Base-by-base conservation (phyloP, 2,888 invertebrate species). In the Sarcophaga variegata region DNA sequence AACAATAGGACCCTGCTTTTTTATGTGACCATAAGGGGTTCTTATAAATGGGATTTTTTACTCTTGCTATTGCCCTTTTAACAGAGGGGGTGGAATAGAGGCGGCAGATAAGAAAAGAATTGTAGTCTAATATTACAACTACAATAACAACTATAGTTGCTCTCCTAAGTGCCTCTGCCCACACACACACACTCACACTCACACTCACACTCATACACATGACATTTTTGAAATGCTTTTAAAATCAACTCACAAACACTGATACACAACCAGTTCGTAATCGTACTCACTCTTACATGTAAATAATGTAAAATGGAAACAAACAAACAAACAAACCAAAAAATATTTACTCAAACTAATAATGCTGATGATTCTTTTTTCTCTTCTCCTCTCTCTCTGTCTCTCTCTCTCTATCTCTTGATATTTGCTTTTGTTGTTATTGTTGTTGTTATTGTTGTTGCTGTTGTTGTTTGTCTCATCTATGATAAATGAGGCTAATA, bases 401-500 rank as follows among this genome's bases (percentile, higher is more conserved):
- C 27, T 0, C 6, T 6, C 8, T 37, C 37, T 37, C 37, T 37
- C 8, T 8, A 10, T 37, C 10, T 37, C 37, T 37, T 37, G 8
- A 6, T 37, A 37, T 37, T 37, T 37, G 27, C 0, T 27, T 3
- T 27, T 27, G 4, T 27, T 37, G 37, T 6, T 37, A 1, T 37
- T 37, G 37, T 62, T 20, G 37, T 12, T 80, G 59, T 70, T 64
- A 66, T 72, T 20, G 47, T 76, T 85, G 54, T 25, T 77, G 60
- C 25, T 76, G 27, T 71, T 63, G 63, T 64, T 49, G 78, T 78
- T 83, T 81, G 77, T 77, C 69, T 86, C 83, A 81, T 86, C 80
- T 83, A 86, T 83, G 86, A 86, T 86, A 86, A 83, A 86, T 86
- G 86, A 86, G 83, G 80, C 83, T 81, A 86, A 83, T 86, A 86